Base-by-base conservation (phyloP, 2,888 invertebrate genomes). In the Dryadula phaetusa region DNA sequence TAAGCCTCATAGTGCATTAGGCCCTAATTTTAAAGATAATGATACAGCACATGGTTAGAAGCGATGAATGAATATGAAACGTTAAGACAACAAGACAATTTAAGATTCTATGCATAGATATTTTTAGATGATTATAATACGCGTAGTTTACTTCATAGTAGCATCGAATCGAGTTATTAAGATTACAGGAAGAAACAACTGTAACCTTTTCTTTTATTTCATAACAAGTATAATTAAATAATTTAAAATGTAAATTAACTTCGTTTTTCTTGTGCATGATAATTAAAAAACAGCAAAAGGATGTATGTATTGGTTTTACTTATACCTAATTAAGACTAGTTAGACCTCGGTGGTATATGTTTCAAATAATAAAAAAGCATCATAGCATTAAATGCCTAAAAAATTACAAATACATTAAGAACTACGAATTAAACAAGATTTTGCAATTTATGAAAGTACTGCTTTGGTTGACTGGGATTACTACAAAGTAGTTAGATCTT, bases 321-420 rank as follows among this genome's bases (percentile, higher is more conserved):
- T 65, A 70, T 12, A 47, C 5, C 40, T 62, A 62, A 52, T 37
- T 62, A 62, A 47, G 34, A 64, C 62, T 67, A 70, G 44, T 67
- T 67, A 70, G 65, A 70, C 67, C 67, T 47, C 44, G 47, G 66
- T 52, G 52, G 62, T 70, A 53, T 20, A 56, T 42, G 37, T 67
- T 56, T 58, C 32, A 62, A 58, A 44, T 34, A 25, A 67, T 37
- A 60, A 63, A 37, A 37, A 37, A 62, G 37, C 32, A 34, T 54
- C 52, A 64, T 14, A 49, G 67, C 65, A 65, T 67, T 34, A 49
- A 62, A 65, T 70, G 65, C 60, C 40, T 20, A 40, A 63, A 53
- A 20, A 5, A 40, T 12, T 64, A n/a, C 34, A 10, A 47, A 54
- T 34, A 22, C 22, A 47, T 37, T 18, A 12, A 46, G 16, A 16